Conservation (phyloP, 2,888 invertebrate species). For the Conistra vaccinii region DNA sequence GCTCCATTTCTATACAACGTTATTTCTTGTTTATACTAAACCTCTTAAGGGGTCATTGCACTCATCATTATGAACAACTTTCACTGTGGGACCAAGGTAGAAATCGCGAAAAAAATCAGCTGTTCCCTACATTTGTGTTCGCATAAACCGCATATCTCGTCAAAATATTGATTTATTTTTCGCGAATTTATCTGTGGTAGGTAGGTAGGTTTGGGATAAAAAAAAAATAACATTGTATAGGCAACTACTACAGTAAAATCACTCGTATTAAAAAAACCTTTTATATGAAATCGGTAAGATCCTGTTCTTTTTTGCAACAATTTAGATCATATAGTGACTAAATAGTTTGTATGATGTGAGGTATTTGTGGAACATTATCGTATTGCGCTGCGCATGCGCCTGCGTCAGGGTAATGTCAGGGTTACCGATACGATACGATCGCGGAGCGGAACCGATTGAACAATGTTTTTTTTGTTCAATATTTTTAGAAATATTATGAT, state of each 20-base stretch:
- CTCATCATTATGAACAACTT: no score
- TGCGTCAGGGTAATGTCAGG: slow-evolving; percentile 62
- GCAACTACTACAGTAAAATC: not conserved
- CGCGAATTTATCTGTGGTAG: no score
- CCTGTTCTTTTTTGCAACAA: slow-evolving; percentile 43
- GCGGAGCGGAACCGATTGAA: slow-evolving; percentile 52
- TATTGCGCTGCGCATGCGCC: slow-evolving; percentile 31
- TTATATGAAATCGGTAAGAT: slow-evolving; percentile 10
- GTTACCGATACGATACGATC: slow-evolving; percentile 52
- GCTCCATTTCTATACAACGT: not conserved
- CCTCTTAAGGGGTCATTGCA: no score
- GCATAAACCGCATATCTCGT: no score
- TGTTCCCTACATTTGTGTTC: no score
- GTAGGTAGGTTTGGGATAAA: no score
- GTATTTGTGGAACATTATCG: slow-evolving; percentile 49
- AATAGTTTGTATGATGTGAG: slow-evolving; percentile 30
- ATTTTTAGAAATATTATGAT: not conserved
- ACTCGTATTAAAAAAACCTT: not conserved
- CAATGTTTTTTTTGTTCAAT: not conserved
- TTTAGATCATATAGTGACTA: slow-evolving; percentile 42
- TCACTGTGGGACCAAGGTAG: no score
- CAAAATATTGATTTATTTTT: no score
- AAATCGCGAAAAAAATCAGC: no score
- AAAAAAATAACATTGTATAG: no score
- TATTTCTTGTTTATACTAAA: no score